A percentile compares a stretch with the other conserved stretches of the same genome.
Conservation (phyloP, 2,888 invertebrate genomes). For the Gortyna flavago region DNA sequence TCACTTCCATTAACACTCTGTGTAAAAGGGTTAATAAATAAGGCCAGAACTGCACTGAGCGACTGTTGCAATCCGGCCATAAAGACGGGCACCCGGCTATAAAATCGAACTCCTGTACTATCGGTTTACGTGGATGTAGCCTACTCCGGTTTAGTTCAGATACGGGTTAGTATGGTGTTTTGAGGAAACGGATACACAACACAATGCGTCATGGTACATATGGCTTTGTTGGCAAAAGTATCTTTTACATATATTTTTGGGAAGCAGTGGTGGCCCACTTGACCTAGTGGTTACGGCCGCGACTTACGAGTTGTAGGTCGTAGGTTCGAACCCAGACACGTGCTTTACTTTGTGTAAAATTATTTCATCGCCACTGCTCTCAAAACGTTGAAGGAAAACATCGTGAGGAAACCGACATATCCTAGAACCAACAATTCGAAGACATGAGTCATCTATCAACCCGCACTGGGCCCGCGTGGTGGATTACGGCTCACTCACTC, state of each 20-base stretch:
- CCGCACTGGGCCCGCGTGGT: no score
- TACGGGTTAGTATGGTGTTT: slow-evolving; percentile 51
- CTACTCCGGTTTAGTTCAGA: slow-evolving; percentile 47
- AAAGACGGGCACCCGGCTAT: slow-evolving; percentile 31
- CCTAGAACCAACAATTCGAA: no score
- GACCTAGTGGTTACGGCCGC: no score
- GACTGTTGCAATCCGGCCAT: slow-evolving; percentile 48
- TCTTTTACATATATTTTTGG: slow-evolving; percentile 3
- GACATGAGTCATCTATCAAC: no score
- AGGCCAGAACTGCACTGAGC: slow-evolving; percentile 41
- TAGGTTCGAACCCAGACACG: no score
- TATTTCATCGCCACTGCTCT: no score
- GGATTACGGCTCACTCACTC: no score
- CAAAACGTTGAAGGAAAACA: no score
- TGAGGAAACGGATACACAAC: slow-evolving; percentile 27
- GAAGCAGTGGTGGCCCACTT: no score
- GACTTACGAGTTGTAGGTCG: no score
- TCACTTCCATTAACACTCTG: slow-evolving; percentile 9
- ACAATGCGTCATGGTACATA: background rate
- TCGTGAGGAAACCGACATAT: no score
- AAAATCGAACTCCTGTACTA: slow-evolving; percentile 42
- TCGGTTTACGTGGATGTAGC: slow-evolving; percentile 45
- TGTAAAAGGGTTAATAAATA: slow-evolving; percentile 43
- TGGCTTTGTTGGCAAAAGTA: background rate
- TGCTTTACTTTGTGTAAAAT: no score